Evolutionary conservation across 2,113 vertebrate genomes (phyloP), one percentile per base, ranked within the genome.

Genomic region (Odocoileus hemionus): DNA sequence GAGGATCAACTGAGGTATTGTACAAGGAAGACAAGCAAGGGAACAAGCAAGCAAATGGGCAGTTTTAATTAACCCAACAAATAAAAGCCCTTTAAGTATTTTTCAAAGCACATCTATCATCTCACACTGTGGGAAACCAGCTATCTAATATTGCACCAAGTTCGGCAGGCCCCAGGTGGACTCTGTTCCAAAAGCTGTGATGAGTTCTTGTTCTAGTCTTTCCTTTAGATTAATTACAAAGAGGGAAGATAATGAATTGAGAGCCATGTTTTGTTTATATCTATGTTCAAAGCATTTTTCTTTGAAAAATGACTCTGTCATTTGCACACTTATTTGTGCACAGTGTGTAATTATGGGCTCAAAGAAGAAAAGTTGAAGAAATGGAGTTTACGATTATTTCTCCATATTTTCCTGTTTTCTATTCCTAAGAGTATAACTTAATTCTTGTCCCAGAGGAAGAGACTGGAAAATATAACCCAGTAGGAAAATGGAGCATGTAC

Each of bases 81-180:
- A 90, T 85, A 43, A 90, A 83, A 95, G 61, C 9, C 54, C n/a
- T 94, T 92, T 97, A 97, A 92, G 96, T 96, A 43, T 82, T 93
- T 96, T 89, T 74, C 39, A 87, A 85, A 96, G 36, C 47, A 87
- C 43, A 86, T 87, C 89, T 91, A 7, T 95, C 9, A 12, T 95
- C 9, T 89, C 70, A 74, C 52, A 93, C 50, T 91, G 17, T 90
- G 60, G 84, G 70, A 83, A 86, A 87, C 11, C 55, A 89, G 67
- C 39, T 26, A 86, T 57, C 54, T 95, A 93, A 91, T 92, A 79
- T 50, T 58, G 16, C 25, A 94, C 43, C 50, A 67, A 92, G 26
- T 60, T 60, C 14, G 7, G 92, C 55, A 96, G 95, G 70, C 78
- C 87, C 79, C 91, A 79, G 30, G 78, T 86, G 61, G 30, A 94